A percentile compares a stretch with the other conserved stretches of the same genome.
Evolutionary conservation across 2,888 invertebrate genomes (phyloP).

Genomic region (Cryptus viduatorius): DNA sequence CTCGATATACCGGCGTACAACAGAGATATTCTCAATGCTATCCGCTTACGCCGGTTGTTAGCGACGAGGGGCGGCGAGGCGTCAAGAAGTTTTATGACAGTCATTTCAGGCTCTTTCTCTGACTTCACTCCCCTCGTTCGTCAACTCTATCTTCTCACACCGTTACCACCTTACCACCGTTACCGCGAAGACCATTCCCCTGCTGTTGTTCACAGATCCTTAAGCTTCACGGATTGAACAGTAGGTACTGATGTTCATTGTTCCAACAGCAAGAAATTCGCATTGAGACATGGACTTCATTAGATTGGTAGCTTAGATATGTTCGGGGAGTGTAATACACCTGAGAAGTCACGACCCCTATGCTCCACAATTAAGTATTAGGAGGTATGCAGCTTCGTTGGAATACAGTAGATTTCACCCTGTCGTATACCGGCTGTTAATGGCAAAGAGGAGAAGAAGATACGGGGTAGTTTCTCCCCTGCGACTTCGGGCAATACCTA

Average conservation of each 20-base stretch:
- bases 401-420: background rate
- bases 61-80: constrained; percentile 46
- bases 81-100: constrained; percentile 60
- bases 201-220: constrained; percentile 8
- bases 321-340: no score
- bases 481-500: background rate
- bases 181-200: background rate
- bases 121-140: constrained; percentile 31
- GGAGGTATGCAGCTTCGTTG: constrained; percentile 8
- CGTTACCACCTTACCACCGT: no score
- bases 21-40: background rate
- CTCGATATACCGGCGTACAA: background rate
- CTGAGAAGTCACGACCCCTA: background rate
- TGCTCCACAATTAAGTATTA: background rate
- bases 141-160: constrained; percentile 24
- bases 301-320: no score
- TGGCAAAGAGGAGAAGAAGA: background rate
- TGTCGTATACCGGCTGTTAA: constrained; percentile 17
- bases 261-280: no score
- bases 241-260: background rate
- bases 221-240: background rate
- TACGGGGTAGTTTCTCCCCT: background rate
- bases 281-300: no score
- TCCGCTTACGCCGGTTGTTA: constrained; percentile 4
- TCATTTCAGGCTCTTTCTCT: constrained; percentile 43